Percentiles rank a stretch among this genome's conserved stretches.
These are phyloP conservation scores for Hydrozoanthus gracilis DNA, from an alignment of 92 coral and sea anemone genomes.

Conservation along the genomic window DNA sequence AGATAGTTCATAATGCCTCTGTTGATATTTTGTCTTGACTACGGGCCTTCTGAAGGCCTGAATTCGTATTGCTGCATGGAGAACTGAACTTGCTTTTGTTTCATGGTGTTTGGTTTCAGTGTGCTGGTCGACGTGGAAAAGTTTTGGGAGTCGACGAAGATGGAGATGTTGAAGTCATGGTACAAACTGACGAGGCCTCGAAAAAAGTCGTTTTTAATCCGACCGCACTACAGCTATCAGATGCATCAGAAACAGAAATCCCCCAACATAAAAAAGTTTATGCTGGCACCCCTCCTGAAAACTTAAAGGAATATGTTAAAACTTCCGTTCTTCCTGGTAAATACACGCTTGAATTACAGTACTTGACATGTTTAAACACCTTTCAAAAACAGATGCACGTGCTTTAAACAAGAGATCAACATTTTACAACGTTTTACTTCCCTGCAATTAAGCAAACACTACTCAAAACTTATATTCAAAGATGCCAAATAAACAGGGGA, in stretches of 20 bases:
- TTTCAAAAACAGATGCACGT: too few relatives aligned
- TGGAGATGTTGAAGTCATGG: conserved; percentile 10
- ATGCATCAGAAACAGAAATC: not conserved
- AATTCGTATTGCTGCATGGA: not conserved
- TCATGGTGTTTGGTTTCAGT: conserved; percentile 16
- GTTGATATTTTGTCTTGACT: not conserved
- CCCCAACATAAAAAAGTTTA: not conserved
- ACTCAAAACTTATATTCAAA: too few relatives aligned
- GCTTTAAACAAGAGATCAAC: too few relatives aligned
- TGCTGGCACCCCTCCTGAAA: not conserved
- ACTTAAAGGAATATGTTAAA: not conserved
- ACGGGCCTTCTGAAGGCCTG: not conserved
- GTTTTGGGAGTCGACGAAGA: conserved; percentile 11
- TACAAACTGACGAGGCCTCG: not conserved
- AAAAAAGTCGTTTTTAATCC: conserved; percentile 7
- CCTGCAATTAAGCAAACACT: too few relatives aligned
- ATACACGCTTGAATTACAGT: too few relatives aligned
- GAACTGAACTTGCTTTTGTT: too few relatives aligned
- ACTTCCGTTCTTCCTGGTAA: not conserved
- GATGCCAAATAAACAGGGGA: too few relatives aligned
- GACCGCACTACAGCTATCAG: not conserved
- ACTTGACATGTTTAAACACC: too few relatives aligned
- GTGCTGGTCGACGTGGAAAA: conserved; percentile 17
- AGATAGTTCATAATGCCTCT: too few relatives aligned
- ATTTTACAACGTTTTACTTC: too few relatives aligned